phyloP scores from a whole-genome alignment of 2,888 invertebrate species.

The Disparrhopalites patrizii region DNA sequence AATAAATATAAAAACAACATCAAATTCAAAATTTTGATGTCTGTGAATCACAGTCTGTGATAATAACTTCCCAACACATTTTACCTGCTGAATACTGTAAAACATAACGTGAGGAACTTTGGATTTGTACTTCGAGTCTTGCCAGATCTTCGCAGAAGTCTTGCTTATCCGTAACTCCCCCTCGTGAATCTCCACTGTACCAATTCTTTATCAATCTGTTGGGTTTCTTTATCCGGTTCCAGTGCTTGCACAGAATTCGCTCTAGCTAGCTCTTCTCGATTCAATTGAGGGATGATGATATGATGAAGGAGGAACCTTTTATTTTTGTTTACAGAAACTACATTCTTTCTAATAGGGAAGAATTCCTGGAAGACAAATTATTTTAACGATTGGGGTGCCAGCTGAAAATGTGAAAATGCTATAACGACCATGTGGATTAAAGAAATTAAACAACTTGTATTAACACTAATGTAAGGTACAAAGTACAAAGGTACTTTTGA shows the following conservation, averaged over 20 bases:
- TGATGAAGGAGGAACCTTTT: conserved; percentile 79
- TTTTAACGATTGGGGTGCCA: too few species aligned
- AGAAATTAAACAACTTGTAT: too few species aligned
- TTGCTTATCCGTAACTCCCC: conserved; percentile 65
- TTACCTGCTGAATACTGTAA: conserved; percentile 79
- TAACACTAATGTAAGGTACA: too few species aligned
- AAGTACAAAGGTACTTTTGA: too few species aligned
- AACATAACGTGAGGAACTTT: conserved; percentile 93
- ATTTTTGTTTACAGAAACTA: conserved; percentile 13
- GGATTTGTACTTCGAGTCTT: conserved; percentile 65
- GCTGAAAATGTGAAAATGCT: too few species aligned
- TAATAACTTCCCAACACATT: too few species aligned
- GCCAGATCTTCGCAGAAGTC: conserved; percentile 62
- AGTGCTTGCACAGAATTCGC: conserved; percentile 60
- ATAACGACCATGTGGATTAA: too few species aligned
- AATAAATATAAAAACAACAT: too few species aligned
- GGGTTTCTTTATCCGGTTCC: conserved; percentile 40
- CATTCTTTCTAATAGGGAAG: too few species aligned
- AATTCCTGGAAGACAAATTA: too few species aligned
- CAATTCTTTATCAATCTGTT: conserved; percentile 49
- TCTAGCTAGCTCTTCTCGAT: conserved; percentile 77
- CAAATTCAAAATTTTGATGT: too few species aligned
- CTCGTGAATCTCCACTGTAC: conserved; percentile 55
- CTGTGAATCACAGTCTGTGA: neutral
- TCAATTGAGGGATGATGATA: too few species aligned